Evolutionary conservation across 35 echinoderm and acorn worm genomes (phyloP).

Genomic region (Chiridota heheva): DNA sequence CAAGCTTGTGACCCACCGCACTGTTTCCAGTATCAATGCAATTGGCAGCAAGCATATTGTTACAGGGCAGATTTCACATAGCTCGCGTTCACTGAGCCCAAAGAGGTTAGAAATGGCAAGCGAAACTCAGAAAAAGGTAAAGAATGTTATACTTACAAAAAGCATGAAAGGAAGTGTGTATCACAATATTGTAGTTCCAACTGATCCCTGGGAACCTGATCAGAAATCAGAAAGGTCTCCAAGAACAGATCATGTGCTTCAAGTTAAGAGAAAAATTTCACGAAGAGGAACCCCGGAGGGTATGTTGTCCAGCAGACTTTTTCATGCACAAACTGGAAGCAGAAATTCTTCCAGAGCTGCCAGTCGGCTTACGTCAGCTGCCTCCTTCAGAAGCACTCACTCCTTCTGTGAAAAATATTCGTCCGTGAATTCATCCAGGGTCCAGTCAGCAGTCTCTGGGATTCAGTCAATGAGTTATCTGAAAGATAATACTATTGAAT

Average conservation of each 20-base stretch:
- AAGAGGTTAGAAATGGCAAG: conserved; percentile 54
- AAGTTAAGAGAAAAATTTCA: background rate
- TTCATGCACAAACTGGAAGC: background rate
- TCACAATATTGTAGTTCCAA: conserved; percentile 42
- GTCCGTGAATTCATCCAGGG: background rate
- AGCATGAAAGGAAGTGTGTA: conserved; percentile 85
- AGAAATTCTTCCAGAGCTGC: background rate
- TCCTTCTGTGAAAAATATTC: background rate
- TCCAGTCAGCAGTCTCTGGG: no score
- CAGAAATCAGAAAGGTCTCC: background rate
- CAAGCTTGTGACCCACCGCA: conserved; percentile 69
- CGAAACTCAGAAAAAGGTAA: conserved; percentile 50
- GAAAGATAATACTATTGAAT: no score
- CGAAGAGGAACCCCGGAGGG: background rate
- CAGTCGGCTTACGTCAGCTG: background rate
- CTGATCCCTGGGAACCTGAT: background rate
- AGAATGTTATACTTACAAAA: conserved; percentile 61
- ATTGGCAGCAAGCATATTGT: background rate
- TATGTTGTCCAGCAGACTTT: background rate
- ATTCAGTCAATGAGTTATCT: no score
- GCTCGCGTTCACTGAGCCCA: conserved; percentile 62
- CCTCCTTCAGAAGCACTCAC: conserved; percentile 38
- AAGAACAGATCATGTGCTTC: conserved; percentile 26
- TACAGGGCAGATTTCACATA: conserved; percentile 58
- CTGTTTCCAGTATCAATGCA: background rate